Evolutionary conservation across 2,113 vertebrate species (phyloP), one percentile per base, ranked within the genome.

Genomic region (Rostratula benghalensis): DNA sequence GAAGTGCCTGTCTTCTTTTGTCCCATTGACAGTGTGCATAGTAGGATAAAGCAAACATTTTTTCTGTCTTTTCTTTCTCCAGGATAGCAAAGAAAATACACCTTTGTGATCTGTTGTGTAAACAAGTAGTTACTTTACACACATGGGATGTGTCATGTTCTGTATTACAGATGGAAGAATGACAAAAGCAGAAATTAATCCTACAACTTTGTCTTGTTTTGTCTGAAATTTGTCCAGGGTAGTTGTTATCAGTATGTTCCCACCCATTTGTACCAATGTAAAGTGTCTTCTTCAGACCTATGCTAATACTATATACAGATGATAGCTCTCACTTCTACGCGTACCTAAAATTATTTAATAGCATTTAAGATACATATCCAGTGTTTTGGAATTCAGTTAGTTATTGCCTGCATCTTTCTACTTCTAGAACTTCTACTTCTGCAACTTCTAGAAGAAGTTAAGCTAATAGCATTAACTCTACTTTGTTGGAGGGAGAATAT

Each of bases 141-240:
- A 18, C 30, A 64, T 68, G 35, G 65, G 61, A 93, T 45, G 50
- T 89, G 57, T 79, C 60, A 59, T 7, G 22, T 37, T 28, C 61
- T 61, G 35, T 64, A 30, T 84, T 92, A 76, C 31, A 54, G 84
- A 22, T 28, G 51, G 33, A 83, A 90, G 80, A 85, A 76, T 54
- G 76, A 87, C 91, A 90, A 77, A 90, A 65, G 76, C 35, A 83
- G 53, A 85, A 95, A 89, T 74, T 86, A 90, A 63, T 92, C 73
- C 48, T 67, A 21, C 68, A 86, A 11, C 31, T 37, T 77, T 81
- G 43, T 89, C 68, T 77, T 88, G 64, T 82, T 92, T 95, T 33
- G 74, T 68, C 56, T 89, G 90, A 74, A 88, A 43, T 90, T 43
- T 83, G 60, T 57, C 46, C 48, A 73, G 54, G 12, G 31, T 67